Evolutionary conservation across 2,888 invertebrate species (phyloP).

Genomic region (Leptinotarsa peninsularis): DNA sequence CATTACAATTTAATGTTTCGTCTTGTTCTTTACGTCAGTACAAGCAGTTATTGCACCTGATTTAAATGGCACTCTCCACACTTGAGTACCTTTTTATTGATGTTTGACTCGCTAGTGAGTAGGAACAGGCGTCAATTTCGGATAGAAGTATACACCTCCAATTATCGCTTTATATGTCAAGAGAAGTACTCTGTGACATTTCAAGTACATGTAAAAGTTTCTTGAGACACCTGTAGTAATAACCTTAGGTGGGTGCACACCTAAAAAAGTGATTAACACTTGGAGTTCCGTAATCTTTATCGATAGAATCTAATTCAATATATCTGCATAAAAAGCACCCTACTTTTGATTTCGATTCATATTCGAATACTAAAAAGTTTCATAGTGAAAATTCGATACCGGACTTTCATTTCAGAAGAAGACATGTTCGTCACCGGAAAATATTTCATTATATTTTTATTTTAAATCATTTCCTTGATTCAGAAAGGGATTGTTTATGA

Average conservation of each 20-base stretch:
- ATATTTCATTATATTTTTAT: no score
- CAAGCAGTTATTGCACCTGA: background rate
- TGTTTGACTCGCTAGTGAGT: background rate
- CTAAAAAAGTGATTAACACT: slow-evolving; percentile 4
- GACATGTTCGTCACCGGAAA: no score
- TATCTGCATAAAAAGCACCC: no score
- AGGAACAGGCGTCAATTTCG: background rate
- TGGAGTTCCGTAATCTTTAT: background rate
- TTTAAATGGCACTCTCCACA: slow-evolving; percentile 4
- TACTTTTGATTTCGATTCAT: background rate
- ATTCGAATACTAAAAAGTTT: background rate
- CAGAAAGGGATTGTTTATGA: no score
- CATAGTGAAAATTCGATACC: background rate
- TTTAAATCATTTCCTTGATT: no score
- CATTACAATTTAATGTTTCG: background rate
- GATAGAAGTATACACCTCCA: background rate
- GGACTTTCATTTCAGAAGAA: background rate
- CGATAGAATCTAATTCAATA: background rate
- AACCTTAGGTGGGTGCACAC: slow-evolving; percentile 6
- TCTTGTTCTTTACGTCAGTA: background rate
- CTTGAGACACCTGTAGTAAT: background rate
- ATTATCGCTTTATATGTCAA: slow-evolving; percentile 8
- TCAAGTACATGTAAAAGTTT: slow-evolving; percentile 11
- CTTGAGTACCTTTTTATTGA: background rate
- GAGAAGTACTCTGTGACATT: slow-evolving; percentile 3